phyloP scores from a whole-genome alignment of 2,797 vertebrate genomes.

The Diplodus sargus region DNA sequence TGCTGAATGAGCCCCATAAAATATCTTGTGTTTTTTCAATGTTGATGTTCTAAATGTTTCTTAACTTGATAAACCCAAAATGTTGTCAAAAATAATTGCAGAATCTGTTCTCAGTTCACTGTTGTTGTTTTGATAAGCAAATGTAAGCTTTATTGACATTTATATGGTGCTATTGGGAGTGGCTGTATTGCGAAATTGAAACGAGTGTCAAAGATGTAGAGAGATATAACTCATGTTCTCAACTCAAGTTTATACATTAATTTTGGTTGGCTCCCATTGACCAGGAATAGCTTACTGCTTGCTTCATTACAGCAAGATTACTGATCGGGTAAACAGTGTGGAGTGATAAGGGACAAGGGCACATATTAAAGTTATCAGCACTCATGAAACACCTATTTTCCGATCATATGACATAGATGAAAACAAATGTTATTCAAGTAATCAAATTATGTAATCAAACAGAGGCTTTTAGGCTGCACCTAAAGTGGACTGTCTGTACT shows the following conservation, averaged over 20 bases:
- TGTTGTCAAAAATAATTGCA: background rate
- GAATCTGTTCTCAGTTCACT: background rate
- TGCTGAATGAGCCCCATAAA: background rate
- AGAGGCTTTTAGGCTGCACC: background rate
- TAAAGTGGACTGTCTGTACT: constrained; percentile 19
- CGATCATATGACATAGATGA: constrained; percentile 11
- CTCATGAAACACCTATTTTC: constrained; percentile 28
- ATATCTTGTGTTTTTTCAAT: background rate
- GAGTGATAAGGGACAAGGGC: constrained; percentile 7
- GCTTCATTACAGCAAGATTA: constrained; percentile 28
- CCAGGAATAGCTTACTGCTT: background rate
- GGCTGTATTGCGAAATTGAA: background rate
- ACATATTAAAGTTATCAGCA: constrained; percentile 13
- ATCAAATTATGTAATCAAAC: constrained; percentile 34
- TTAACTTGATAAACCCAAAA: background rate
- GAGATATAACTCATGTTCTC: background rate
- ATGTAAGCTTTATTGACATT: background rate
- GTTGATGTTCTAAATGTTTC: background rate
- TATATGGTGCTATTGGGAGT: background rate
- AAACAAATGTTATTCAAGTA: constrained; percentile 37
- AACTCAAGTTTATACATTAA: background rate
- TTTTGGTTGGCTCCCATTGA: background rate
- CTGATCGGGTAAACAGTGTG: constrained; percentile 23
- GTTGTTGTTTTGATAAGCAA: background rate
- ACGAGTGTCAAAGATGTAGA: background rate